Evolutionary conservation across 1,140 invertebrate species (phyloP), one percentile per base, ranked within the genome.

Genomic region (Himalopsyche phryganea): DNA sequence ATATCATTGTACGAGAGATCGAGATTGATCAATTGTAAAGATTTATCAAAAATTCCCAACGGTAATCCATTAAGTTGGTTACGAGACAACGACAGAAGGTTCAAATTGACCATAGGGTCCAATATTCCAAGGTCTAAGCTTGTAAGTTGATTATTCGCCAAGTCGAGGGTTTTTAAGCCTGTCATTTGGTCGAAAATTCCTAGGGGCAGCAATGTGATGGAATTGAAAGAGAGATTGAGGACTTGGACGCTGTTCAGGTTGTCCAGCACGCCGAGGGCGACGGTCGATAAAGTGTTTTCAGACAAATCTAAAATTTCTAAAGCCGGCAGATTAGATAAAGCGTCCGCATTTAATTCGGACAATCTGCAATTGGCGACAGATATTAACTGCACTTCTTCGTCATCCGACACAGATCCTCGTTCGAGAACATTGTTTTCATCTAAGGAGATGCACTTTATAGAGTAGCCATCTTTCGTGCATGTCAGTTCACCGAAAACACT

Each of bases 1-100:
- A 63, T 57, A 14, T 55, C 49, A 50, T 63, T 63, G 1, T 38
- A 38, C 1, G 61, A 60, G 6, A 63, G 14, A 47, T 63, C 53
- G 0, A 63, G 19, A 38, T 48, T 36, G 1, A n/a, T 44, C 9
- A 63, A 32, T 19, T 36, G n/a, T 2, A n/a, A 15, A 13, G 49
- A 19, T 42, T 60, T 63, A 18, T 60, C 53, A 13, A 63, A 60
- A 13, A 63, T 23, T 36, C 58, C 61, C 6, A 60, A 19, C 2
- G 52, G 52, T 13, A 63, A 17, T 19, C 48, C 53, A 11, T 23
- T 17, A 11, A 63, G 17, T 1, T 10, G 7, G 41, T 63, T 63
- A 13, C 49, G 15, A 9, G 48, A 41, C 5, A 63, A 45, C 36
- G 42, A 13, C 0, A 63, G 36, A 2, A n/a, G 17, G 5, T 6